Percentiles rank a stretch among this genome's conserved stretches.
Conservation (phyloP, 2,113 vertebrate species). For the Rynchops niger region DNA sequence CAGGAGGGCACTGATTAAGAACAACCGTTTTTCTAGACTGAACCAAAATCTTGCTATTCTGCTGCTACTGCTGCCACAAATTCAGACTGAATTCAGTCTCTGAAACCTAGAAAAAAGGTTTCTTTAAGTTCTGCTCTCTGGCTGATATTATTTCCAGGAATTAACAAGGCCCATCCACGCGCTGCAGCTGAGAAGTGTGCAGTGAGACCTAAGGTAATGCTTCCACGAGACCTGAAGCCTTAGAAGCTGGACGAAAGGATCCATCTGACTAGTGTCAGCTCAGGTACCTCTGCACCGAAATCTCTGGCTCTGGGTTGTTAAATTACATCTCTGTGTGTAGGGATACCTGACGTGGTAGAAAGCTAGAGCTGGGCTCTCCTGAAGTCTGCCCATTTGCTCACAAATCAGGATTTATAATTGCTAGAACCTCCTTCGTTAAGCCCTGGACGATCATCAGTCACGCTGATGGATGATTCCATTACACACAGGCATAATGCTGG, state of each 20-base stretch:
- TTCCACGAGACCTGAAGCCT: not conserved
- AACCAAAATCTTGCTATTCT: not conserved
- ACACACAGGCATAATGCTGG: not conserved
- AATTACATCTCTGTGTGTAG: not conserved
- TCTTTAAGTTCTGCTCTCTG: not conserved
- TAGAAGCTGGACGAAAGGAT: accelerated
- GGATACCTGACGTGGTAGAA: not conserved
- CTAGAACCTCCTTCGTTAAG: not conserved
- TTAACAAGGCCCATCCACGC: not conserved
- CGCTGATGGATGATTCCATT: not conserved
- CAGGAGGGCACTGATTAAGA: not conserved
- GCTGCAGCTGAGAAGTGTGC: not conserved
- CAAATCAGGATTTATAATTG: not conserved
- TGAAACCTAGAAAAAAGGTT: not conserved
- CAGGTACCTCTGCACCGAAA: no score
- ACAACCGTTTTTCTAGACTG: not conserved
- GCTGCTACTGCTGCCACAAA: not conserved
- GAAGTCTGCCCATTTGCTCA: not conserved
- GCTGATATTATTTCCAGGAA: not conserved
- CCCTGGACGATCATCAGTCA: not conserved
- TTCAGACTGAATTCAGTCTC: not conserved
- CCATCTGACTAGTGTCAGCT: not conserved
- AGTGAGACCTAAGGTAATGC: accelerated
- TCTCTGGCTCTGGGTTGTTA: not conserved
- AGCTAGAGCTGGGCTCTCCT: not conserved